Evolutionary conservation across 2,797 vertebrate genomes (phyloP).

Genomic region (Prionace glauca): DNA sequence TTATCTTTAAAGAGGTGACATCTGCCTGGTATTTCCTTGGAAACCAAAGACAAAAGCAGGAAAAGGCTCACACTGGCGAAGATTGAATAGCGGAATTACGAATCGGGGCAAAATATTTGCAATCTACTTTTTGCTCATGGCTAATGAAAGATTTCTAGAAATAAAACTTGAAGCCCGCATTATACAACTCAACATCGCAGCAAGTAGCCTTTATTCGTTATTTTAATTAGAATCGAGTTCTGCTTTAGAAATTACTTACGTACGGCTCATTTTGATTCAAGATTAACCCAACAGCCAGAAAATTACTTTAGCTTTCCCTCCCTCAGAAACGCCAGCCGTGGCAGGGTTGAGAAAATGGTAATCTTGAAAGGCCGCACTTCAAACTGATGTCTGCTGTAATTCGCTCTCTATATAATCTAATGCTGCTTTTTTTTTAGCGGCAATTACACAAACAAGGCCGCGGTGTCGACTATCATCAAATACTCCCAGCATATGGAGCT

Average conservation of each 20-base stretch:
- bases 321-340: background rate
- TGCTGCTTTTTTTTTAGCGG: conserved; percentile 19
- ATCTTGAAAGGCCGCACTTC: background rate
- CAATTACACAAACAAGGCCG: conserved; percentile 37
- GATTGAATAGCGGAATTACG: background rate
- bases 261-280: background rate
- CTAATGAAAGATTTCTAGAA: background rate
- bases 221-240: conserved; percentile 23
- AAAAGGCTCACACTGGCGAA: background rate
- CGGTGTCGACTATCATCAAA: conserved; percentile 3
- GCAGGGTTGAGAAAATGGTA: background rate
- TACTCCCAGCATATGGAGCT: conserved; percentile 35
- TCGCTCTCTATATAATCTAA: conserved; percentile 15
- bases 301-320: background rate
- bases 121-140: background rate
- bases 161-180: background rate
- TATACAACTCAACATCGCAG: background rate
- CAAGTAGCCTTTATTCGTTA: background rate
- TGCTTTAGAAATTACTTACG: background rate
- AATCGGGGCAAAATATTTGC: background rate
- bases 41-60: background rate
- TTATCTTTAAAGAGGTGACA: background rate
- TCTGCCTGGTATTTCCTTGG: background rate
- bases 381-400: conserved; percentile 25
- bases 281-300: conserved; percentile 21